A percentile compares a stretch with the other conserved stretches of the same genome.
phyloP scores from a whole-genome alignment of 92 coral and sea anemone genomes.

The Galaxea fascicularis region DNA sequence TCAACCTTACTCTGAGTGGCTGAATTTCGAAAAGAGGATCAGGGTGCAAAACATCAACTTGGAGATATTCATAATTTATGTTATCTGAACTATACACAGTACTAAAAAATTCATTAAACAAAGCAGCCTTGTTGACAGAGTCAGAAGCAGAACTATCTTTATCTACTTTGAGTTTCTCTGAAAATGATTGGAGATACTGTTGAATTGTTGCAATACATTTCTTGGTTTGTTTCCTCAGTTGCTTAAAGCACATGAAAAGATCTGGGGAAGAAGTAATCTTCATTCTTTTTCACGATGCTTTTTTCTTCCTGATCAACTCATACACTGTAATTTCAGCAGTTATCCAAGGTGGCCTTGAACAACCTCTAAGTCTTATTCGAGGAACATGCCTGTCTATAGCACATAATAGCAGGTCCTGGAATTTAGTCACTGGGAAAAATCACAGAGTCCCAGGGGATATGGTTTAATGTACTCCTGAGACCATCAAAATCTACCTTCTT shows the following conservation, averaged over 20 bases:
- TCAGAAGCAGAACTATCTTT: too few relatives aligned
- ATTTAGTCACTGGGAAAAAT: constrained; percentile 22
- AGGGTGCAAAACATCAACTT: constrained; percentile 19
- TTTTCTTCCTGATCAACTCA: constrained; percentile 17
- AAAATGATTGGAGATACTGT: constrained; percentile 14
- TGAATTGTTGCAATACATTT: constrained; percentile 19
- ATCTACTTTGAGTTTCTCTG: too few relatives aligned
- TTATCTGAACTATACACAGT: constrained; percentile 10
- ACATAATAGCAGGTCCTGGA: constrained; percentile 28
- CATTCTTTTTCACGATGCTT: constrained; percentile 25
- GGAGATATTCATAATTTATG: constrained; percentile 1
- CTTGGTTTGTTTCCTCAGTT: too few relatives aligned
- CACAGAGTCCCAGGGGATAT: neutral
- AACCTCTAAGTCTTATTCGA: constrained; percentile 27
- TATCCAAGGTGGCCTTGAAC: constrained; percentile 49
- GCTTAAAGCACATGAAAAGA: constrained; percentile 18
- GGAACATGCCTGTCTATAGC: constrained; percentile 38
- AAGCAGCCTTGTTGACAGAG: constrained; percentile 9
- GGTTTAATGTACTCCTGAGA: neutral
- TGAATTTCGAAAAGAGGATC: neutral
- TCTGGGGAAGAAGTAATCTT: constrained; percentile 31
- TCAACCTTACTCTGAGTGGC: constrained; percentile 1
- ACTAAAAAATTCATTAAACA: constrained; percentile 15
- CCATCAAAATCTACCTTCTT: constrained; percentile 46
- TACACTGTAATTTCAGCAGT: constrained; percentile 35